phyloP scores from a whole-genome alignment of 2,113 vertebrate genomes.

The Hippocampus comes region DNA sequence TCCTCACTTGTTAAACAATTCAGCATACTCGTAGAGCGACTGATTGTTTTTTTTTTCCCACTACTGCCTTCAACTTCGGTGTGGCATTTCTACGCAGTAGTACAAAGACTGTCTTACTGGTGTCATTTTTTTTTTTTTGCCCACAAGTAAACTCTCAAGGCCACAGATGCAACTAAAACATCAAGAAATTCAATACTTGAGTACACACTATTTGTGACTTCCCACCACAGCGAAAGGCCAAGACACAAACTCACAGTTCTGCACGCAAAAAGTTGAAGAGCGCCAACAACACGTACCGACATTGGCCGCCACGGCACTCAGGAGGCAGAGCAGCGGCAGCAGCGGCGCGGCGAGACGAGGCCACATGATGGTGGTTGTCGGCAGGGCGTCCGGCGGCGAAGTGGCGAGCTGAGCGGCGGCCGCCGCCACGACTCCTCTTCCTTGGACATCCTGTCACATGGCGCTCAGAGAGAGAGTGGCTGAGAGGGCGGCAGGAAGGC shows the following conservation, averaged over 20 bases:
- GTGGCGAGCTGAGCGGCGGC: not conserved
- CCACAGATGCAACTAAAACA: too few relatives aligned
- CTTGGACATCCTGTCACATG: constrained; percentile 66
- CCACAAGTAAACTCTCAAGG: too few relatives aligned
- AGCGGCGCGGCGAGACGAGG: constrained; percentile 17
- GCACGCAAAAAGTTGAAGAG: not conserved
- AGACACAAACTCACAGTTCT: not conserved
- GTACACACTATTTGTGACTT: not conserved
- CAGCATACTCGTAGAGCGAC: too few relatives aligned
- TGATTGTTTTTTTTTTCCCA: too few relatives aligned
- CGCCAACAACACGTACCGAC: constrained; percentile 44
- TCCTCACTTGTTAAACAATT: too few relatives aligned
- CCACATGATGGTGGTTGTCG: not conserved
- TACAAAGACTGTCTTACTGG: too few relatives aligned
- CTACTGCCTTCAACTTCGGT: too few relatives aligned
- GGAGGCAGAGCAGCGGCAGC: constrained; percentile 49
- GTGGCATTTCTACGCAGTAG: too few relatives aligned
- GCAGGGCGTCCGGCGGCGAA: not conserved
- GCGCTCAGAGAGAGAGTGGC: constrained; percentile 6
- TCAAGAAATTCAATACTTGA: not conserved
- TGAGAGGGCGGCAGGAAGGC: constrained; percentile 14
- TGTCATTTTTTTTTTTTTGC: too few relatives aligned
- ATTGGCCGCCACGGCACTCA: constrained; percentile 49
- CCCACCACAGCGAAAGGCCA: too few relatives aligned
- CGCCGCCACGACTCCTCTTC: constrained; percentile 2